Percentiles rank a stretch among this genome's conserved stretches.
Conservation (phyloP, 2,113 vertebrate genomes). For the Antechinus flavipes region DNA sequence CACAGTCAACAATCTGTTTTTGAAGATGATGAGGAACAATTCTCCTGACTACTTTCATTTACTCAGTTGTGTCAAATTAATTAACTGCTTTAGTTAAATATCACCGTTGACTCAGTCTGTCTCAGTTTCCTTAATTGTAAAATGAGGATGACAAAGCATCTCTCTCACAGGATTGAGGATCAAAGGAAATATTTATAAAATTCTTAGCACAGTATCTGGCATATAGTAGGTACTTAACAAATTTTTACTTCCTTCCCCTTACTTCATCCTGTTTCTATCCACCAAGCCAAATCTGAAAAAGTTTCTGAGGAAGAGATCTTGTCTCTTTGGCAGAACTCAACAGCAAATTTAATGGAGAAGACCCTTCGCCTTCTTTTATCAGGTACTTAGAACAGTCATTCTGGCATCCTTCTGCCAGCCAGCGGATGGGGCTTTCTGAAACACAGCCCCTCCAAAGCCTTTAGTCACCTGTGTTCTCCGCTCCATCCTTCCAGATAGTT, state of each 20-base stretch:
- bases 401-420: background rate
- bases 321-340: background rate
- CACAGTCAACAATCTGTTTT: conserved; percentile 2
- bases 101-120: too few relatives aligned
- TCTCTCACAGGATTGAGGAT: too few relatives aligned
- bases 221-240: too few relatives aligned
- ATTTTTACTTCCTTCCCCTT: too few relatives aligned
- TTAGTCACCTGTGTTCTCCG: background rate
- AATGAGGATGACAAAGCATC: too few relatives aligned
- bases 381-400: background rate
- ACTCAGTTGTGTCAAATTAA: background rate
- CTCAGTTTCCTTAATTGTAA: too few relatives aligned
- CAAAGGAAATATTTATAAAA: too few relatives aligned
- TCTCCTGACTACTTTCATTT: background rate
- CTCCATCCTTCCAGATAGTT: background rate
- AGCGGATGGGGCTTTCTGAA: background rate
- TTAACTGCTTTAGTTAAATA: too few relatives aligned
- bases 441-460: background rate
- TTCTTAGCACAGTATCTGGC: too few relatives aligned
- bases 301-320: background rate
- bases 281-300: conserved; percentile 8
- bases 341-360: background rate
- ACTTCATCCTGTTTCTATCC: background rate
- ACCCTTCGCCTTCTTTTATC: background rate
- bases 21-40: background rate